phyloP scores from a whole-genome alignment of 2,797 vertebrate species.

The Sebastes steindachneri region DNA sequence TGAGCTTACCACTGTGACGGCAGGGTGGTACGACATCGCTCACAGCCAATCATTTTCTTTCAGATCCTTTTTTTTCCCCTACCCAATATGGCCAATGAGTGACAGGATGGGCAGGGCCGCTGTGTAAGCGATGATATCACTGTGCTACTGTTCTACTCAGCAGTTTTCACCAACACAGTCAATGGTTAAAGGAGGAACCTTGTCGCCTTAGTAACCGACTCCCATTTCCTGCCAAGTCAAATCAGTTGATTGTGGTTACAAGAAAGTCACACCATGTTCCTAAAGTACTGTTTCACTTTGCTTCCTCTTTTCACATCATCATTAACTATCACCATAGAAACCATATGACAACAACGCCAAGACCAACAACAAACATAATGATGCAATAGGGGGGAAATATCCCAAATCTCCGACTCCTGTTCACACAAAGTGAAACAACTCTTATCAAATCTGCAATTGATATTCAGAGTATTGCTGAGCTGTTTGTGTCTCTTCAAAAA shows the following conservation, averaged over 20 bases:
- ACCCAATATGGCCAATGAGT: conserved; percentile 29
- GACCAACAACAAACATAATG: neutral
- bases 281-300: conserved; percentile 12
- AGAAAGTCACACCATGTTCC: conserved; percentile 22
- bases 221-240: conserved; percentile 15
- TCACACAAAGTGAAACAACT: neutral
- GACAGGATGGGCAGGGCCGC: neutral
- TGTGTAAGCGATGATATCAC: conserved; percentile 48
- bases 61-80: neutral
- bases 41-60: conserved; percentile 62
- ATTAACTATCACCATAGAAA: conserved; percentile 55
- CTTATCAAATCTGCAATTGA: neutral
- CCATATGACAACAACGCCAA: conserved; percentile 14
- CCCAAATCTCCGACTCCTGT: neutral
- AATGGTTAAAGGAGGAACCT: conserved; percentile 22
- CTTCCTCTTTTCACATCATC: conserved; percentile 66
- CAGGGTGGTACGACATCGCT: conserved; percentile 75
- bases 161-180: conserved; percentile 45
- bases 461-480: neutral
- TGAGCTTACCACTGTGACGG: conserved; percentile 54
- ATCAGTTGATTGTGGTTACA: neutral
- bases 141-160: conserved; percentile 22
- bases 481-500: conserved; percentile 7
- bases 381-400: conserved; percentile 21
- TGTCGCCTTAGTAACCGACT: neutral